phyloP scores from a whole-genome alignment of 2,888 invertebrate genomes.

The Smittia aterrima region DNA sequence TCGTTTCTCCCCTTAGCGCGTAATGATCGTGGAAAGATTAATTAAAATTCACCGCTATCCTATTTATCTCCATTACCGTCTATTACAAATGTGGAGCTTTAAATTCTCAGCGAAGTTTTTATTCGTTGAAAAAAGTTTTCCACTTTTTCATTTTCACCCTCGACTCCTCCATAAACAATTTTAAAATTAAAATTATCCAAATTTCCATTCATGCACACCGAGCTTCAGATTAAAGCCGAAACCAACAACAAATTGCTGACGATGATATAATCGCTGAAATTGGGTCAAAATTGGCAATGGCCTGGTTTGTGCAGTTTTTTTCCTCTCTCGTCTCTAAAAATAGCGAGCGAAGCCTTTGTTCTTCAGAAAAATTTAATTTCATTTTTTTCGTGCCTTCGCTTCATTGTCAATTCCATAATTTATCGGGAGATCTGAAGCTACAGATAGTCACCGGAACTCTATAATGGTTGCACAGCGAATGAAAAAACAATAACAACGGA shows the following conservation, averaged over 20 bases:
- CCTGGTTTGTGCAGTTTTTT: not conserved
- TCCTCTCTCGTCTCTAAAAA: not conserved
- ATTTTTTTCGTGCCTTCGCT: not conserved
- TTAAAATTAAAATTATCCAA: slow-evolving; percentile 6
- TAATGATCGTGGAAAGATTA: slow-evolving; percentile 22
- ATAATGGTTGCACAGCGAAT: not conserved
- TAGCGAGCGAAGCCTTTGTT: slow-evolving; percentile 9
- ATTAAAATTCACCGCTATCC: slow-evolving; percentile 36
- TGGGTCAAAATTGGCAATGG: slow-evolving; percentile 20
- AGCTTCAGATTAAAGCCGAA: not conserved
- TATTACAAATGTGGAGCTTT: slow-evolving; percentile 30
- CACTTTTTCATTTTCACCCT: slow-evolving; percentile 9
- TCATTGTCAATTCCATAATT: slow-evolving; percentile 21
- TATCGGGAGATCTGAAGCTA: not conserved
- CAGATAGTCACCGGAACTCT: slow-evolving; percentile 14
- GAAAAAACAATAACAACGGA: slow-evolving; percentile 16
- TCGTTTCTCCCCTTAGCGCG: not conserved
- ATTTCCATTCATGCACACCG: slow-evolving; percentile 7
- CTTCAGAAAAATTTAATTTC: not conserved
- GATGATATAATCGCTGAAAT: slow-evolving; percentile 6
- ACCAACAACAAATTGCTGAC: slow-evolving; percentile 9
- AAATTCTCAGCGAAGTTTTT: not conserved
- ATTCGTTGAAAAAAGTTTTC: slow-evolving; percentile 7
- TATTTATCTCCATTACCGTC: slow-evolving; percentile 35
- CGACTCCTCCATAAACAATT: not conserved